Conservation (phyloP, 2,888 invertebrate genomes). For the Sicus ferrugineus region DNA sequence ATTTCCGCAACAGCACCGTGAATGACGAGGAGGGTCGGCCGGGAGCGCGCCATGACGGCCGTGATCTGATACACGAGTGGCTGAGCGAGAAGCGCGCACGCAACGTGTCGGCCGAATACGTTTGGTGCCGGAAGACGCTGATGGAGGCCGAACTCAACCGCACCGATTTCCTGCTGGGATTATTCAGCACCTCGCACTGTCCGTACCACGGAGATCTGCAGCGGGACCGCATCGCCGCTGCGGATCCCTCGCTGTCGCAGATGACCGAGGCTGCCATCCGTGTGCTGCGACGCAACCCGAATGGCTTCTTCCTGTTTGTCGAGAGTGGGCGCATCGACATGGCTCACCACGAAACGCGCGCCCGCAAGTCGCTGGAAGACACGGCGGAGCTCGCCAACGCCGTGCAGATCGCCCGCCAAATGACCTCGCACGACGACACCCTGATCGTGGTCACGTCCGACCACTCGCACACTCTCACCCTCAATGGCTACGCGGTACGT, state of each 20-base stretch:
- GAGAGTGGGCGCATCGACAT: conserved; percentile 69
- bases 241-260: conserved; percentile 73
- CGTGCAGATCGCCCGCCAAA: conserved; percentile 69
- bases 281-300: conserved; percentile 68
- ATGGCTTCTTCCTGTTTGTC: conserved; percentile 80
- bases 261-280: conserved; percentile 74
- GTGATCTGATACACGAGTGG: conserved; percentile 77
- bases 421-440: conserved; percentile 75
- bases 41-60: conserved; percentile 70
- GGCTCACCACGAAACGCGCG: conserved; percentile 73
- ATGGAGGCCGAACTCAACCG: conserved; percentile 61
- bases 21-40: conserved; percentile 68
- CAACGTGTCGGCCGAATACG: conserved; percentile 59
- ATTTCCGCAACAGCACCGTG: conserved; percentile 53
- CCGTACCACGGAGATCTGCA: conserved; percentile 70
- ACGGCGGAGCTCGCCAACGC: conserved; percentile 81
- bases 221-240: conserved; percentile 60
- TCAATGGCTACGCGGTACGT: conserved; percentile 78
- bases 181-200: conserved; percentile 69
- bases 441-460: conserved; percentile 85
- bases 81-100: conserved; percentile 53
- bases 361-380: conserved; percentile 79
- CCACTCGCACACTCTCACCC: conserved; percentile 81
- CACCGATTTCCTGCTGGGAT: conserved; percentile 70
- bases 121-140: conserved; percentile 58